Base-by-base conservation (phyloP, 2,888 invertebrate genomes). In the Diachrysia chrysitis region DNA sequence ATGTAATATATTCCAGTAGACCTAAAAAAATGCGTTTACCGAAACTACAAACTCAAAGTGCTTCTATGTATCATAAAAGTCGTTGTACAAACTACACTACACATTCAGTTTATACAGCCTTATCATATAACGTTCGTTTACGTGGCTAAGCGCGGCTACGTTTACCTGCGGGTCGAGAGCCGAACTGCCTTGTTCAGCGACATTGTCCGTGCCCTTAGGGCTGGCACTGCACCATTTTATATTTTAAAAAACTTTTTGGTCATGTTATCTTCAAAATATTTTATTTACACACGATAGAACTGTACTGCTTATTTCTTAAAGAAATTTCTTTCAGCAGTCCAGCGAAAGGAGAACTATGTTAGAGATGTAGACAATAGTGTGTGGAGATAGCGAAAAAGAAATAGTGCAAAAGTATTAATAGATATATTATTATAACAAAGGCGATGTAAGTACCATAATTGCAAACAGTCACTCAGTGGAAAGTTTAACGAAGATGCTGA, bases 111-210 rank as follows among this genome's bases (percentile, higher is more conserved):
- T 3, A 17, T 32, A 58, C 48, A 51, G 56, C 58, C 76, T 77
- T 79, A 83, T 76, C 77, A 55, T 69, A 59, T 63, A 54, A 63
- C 61, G 46, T 67, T 17, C 53, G 69, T 62, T 74, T 63, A 74
- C 68, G 54, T 54, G 72, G 73, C 71, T 75, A 73, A 75, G 72
- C 70, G 53, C 57, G 69, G 66, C 70, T 81, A 75, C 74, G 79
- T 77, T 84, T 78, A 77, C 82, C 76, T 80, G 74, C 62, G 73
- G 76, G 72, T 79, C 73, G 71, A 83, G 76, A 71, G 58, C 72
- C 79, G 77, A 84, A 83, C 79, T 76, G 71, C 73, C 68, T 66
- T 66, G 77, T 71, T 83, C 83, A 76, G 83, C 66, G 62, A 69
- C 73, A 68, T 75, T 67, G 67, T 70, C 60, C 66, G 67, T 59